Evolutionary conservation across 2,797 vertebrate species (phyloP), one percentile per base, ranked within the genome.

Genomic region (Enteromius anoplus): DNA sequence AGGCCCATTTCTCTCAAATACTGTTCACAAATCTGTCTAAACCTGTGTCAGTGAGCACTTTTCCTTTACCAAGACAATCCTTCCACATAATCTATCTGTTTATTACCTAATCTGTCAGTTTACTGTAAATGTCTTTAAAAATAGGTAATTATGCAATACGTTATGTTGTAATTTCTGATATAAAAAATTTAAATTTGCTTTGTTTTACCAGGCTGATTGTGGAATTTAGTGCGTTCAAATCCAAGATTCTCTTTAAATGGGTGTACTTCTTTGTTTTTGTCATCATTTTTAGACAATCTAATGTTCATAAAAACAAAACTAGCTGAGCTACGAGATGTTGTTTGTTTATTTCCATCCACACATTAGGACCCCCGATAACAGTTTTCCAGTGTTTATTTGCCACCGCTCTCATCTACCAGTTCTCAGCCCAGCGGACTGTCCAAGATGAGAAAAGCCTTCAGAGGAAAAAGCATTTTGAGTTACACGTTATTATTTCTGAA

Each of bases 371-470:
- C 58, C 55, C 17, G 51, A 73, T 75, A 82, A 65, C 70, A 72
- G 70, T 82, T 82, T 75, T 12, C 32, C 32, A 19, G 71, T 75
- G 71, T 75, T 82, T 73, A 81, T 49, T 23, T 81, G 80, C 58
- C 58, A 73, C 80, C n/a, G n/a, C 15, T 34, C 32, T 82, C 32
- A 75, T 64, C 29, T 51, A 29, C 55, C 45, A 65, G 80, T 53
- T 82, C 70, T 82, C 32, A 75, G 80, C 71, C 58, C 70, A 26
- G 75, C 45, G 37, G 45, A 81, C 55, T 65, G 58, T 75, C 62
- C 71, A 66, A 68, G 34, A 82, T 82, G 32, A 40, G 42, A 73
- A 64, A 71, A 34, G 69, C 62, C 42, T 73, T 58, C 55, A 12
- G 70, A 64, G 69, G 32, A 5, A 69, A 81, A 58, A 45, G 14